Conservation (phyloP, 2,888 invertebrate species). For the Monopis laevigella region DNA sequence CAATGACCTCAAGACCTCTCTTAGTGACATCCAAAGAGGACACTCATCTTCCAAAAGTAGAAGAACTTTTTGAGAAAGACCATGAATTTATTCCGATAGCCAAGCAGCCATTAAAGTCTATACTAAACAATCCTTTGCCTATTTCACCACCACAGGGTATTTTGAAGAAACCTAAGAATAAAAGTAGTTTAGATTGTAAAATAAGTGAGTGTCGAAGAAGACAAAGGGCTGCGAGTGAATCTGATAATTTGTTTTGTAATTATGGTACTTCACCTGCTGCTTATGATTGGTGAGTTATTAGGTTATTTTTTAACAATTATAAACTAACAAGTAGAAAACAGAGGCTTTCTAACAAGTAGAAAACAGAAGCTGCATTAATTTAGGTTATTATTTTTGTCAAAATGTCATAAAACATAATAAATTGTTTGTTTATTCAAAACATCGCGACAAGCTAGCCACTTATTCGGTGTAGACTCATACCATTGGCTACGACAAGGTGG, state of each 20-base stretch:
- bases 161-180: slow-evolving; percentile 52
- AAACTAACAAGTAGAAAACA: no score
- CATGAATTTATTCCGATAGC: slow-evolving; percentile 45
- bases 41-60: slow-evolving; percentile 50
- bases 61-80: slow-evolving; percentile 55
- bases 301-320: no score
- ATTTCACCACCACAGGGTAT: slow-evolving; percentile 50
- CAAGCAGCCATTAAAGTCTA: slow-evolving; percentile 56
- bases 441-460: no score
- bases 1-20: slow-evolving; percentile 42
- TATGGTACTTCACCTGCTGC: slow-evolving; percentile 40
- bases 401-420: no score
- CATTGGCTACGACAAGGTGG: no score
- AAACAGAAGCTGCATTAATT: no score
- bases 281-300: slow-evolving; percentile 51
- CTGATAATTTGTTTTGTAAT: slow-evolving; percentile 47
- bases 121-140: slow-evolving; percentile 51
- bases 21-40: slow-evolving; percentile 47
- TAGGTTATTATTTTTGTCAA: no score
- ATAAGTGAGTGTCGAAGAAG: slow-evolving; percentile 45
- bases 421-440: no score
- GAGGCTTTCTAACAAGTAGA: no score
- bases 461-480: no score
- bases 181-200: slow-evolving; percentile 37
- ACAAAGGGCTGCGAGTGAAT: slow-evolving; percentile 58